Conservation (phyloP, 2,888 invertebrate genomes). For the Dynastes tityus region DNA sequence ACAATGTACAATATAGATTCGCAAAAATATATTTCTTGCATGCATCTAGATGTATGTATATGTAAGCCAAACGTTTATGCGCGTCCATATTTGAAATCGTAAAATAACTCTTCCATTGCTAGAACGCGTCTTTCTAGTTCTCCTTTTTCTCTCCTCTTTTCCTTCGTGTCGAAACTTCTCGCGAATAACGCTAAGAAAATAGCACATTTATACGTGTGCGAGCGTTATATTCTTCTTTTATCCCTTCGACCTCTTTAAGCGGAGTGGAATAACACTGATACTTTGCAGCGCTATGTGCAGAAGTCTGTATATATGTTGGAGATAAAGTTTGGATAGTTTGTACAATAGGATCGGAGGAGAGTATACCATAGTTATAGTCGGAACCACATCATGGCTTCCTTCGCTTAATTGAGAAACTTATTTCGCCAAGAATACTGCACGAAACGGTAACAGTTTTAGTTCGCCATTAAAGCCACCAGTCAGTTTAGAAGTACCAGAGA, state of each 20-base stretch:
- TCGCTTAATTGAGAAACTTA: slow-evolving; percentile 63
- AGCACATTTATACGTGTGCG: slow-evolving; percentile 6
- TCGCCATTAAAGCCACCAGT: slow-evolving; percentile 60
- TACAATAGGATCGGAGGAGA: slow-evolving; percentile 23
- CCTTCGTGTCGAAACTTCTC: background rate
- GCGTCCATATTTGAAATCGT: slow-evolving; percentile 47
- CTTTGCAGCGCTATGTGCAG: background rate
- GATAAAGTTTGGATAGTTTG: slow-evolving; percentile 38
- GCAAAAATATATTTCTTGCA: slow-evolving; percentile 37
- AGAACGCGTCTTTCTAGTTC: background rate
- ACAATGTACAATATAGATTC: slow-evolving; percentile 64
- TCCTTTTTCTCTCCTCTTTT: slow-evolving; percentile 15
- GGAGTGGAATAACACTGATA: slow-evolving; percentile 8
- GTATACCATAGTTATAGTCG: slow-evolving; percentile 40
- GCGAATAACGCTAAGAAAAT: slow-evolving; percentile 31
- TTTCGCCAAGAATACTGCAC: slow-evolving; percentile 59
- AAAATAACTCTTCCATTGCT: slow-evolving; percentile 41
- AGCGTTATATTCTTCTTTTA: slow-evolving; percentile 16
- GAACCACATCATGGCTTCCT: slow-evolving; percentile 27
- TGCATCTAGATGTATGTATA: slow-evolving; percentile 12
- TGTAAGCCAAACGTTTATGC: slow-evolving; percentile 44
- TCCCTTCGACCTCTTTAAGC: slow-evolving; percentile 14
- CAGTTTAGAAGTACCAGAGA: slow-evolving; percentile 59
- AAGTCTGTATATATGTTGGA: slow-evolving; percentile 18
- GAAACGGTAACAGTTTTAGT: slow-evolving; percentile 58